A percentile compares a stretch with the other conserved stretches of the same genome.
Evolutionary conservation across 2,888 invertebrate species (phyloP).

Genomic region (Pteria penguin): DNA sequence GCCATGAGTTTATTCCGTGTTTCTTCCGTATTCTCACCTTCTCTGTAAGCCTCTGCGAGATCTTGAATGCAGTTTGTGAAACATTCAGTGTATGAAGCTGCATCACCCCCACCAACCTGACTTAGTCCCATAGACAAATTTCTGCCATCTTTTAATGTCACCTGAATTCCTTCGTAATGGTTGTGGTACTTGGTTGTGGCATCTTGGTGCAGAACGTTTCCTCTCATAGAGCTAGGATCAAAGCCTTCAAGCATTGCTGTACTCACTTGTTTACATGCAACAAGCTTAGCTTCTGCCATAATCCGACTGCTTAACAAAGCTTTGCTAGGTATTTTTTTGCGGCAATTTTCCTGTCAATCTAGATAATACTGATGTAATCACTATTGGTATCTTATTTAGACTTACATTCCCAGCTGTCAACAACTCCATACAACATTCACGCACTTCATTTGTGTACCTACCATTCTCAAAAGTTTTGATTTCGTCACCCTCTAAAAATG

Average conservation of each 20-base stretch:
- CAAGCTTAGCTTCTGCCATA: not conserved
- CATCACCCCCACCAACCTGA: constrained; percentile 16
- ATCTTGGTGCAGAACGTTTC: constrained; percentile 16
- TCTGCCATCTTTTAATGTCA: not conserved
- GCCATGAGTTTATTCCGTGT: no score
- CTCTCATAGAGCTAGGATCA: not conserved
- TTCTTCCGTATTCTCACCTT: no score
- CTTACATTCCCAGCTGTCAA: not conserved
- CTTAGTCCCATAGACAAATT: not conserved
- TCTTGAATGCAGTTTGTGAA: constrained; percentile 11
- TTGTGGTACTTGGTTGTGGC: constrained; percentile 27
- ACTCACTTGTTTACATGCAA: not conserved
- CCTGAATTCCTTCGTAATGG: constrained; percentile 13
- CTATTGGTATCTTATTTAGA: not conserved
- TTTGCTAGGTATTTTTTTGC: not conserved
- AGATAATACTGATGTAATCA: not conserved
- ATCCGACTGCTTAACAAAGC: not conserved
- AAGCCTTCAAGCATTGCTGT: not conserved
- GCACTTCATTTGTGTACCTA: not conserved
- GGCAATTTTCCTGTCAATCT: not conserved
- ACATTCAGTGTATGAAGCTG: constrained; percentile 15
- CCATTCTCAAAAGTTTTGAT: not conserved
- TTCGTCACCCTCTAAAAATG: not conserved
- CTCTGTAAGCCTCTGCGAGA: not conserved
- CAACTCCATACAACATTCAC: not conserved